Evolutionary conservation across 2,797 vertebrate species (phyloP).

Genomic region (Sternotherus odoratus): DNA sequence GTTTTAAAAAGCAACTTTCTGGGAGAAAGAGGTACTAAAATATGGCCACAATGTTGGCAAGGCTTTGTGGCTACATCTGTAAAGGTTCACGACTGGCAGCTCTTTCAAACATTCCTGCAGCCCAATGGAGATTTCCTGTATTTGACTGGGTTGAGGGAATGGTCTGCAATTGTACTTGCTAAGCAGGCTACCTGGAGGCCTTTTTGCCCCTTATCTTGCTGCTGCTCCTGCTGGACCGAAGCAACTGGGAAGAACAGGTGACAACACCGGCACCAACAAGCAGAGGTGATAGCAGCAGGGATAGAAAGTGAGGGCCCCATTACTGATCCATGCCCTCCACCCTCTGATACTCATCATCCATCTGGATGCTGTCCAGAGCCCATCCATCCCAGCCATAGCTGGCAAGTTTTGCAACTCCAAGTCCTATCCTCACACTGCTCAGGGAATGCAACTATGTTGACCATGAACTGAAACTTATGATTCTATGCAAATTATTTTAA

Average conservation of each 20-base stretch:
- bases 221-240: neutral
- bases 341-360: neutral
- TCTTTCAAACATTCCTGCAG: neutral
- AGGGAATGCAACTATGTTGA: neutral
- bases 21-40: neutral
- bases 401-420: neutral
- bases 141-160: neutral
- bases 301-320: neutral
- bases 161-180: neutral
- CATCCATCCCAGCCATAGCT: neutral
- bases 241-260: neutral
- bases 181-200: neutral
- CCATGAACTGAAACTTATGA: neutral
- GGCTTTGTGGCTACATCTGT: neutral
- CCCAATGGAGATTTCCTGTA: neutral
- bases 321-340: neutral
- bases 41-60: neutral
- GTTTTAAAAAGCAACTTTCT: neutral
- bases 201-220: neutral
- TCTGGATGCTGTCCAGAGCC: neutral
- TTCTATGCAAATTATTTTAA: neutral
- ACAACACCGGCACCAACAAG: neutral
- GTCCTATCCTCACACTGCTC: neutral
- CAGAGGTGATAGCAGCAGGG: neutral
- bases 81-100: neutral